phyloP scores from a whole-genome alignment of 2,888 invertebrate genomes.

The Patella ulyssiponensis region DNA sequence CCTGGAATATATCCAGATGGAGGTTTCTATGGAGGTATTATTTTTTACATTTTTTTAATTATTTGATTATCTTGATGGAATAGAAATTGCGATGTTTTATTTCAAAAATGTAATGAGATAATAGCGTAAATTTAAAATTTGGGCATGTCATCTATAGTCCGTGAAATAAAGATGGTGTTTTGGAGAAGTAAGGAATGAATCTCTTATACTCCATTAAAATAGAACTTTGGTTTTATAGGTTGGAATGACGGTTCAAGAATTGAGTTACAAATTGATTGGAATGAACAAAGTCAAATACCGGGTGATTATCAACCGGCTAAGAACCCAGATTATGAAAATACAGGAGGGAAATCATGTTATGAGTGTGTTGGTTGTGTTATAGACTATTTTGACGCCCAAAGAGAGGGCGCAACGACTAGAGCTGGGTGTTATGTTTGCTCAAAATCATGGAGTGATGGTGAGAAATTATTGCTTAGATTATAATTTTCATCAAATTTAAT shows the following conservation, averaged over 20 bases:
- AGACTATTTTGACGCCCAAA: slow-evolving; percentile 44
- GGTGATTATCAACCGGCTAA: slow-evolving; percentile 42
- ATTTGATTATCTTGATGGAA: too few species aligned
- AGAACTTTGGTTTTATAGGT: slow-evolving; percentile 31
- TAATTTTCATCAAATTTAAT: too few species aligned
- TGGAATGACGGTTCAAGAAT: slow-evolving; percentile 53
- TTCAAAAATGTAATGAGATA: too few species aligned
- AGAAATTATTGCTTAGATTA: neutral
- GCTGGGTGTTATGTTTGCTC: slow-evolving; percentile 50
- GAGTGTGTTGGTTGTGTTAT: slow-evolving; percentile 44
- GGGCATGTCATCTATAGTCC: too few species aligned
- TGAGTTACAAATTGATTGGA: slow-evolving; percentile 50
- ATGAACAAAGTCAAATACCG: slow-evolving; percentile 45
- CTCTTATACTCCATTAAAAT: too few species aligned
- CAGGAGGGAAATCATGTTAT: slow-evolving; percentile 43
- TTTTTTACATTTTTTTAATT: too few species aligned
- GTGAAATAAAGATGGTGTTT: too few species aligned
- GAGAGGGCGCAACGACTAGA: slow-evolving; percentile 33
- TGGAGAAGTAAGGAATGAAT: too few species aligned
- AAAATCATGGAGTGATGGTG: slow-evolving; percentile 50
- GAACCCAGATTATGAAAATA: slow-evolving; percentile 45
- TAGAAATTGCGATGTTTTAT: too few species aligned
- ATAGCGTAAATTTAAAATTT: too few species aligned
- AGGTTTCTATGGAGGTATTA: slow-evolving; percentile 48
- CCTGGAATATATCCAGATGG: slow-evolving; percentile 46